Evolutionary conservation across 2,888 invertebrate genomes (phyloP), one percentile per base, ranked within the genome.

Genomic region (Drosophila colorata): DNA sequence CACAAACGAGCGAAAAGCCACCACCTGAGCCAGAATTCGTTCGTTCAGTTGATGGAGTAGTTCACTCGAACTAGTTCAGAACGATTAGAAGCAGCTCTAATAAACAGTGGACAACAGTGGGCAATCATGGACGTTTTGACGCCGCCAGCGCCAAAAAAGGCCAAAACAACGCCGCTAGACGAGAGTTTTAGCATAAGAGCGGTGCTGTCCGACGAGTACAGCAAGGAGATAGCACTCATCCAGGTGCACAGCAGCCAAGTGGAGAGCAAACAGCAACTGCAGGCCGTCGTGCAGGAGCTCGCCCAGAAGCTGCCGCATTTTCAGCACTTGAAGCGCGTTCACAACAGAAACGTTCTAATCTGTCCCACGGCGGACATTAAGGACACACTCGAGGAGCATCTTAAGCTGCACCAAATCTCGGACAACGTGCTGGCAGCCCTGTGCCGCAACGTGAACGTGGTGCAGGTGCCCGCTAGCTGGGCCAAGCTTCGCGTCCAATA

Each of bases 241-340:
- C 93, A 94, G 67, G 95, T 95, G 0, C 95, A 94, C 82, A 93
- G 94, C 3, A 95, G 94, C 5, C 92, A 92, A 40, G 93, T 97
- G 18, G 93, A 92, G 57, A 93, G 95, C 60, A 93, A 93, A 20
- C 95, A 94, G 85, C 92, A 93, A 13, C 94, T 95, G 41, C 96
- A 96, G 0, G 93, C 91, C 64, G 93, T 95, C 0, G 94, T 97
- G 41, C 78, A 92, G 23, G 91, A 93, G 40, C 90, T 96, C 13
- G 95, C 94, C 75, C 92, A 94, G 28, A 93, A 93, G 28, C 78
- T 94, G 37, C 95, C 96, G 0, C 84, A 96, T 4, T 92, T 96
- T 9, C 93, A 93, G 46, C 96, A 97, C 91, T 92, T 97, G 16
- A 97, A 97, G 90, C 93, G 97, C 71, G 95, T 96, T 1, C 93